These are phyloP conservation scores for Spheniscus humboldti DNA, from an alignment of 2,797 vertebrate species.

Conservation along the genomic window DNA sequence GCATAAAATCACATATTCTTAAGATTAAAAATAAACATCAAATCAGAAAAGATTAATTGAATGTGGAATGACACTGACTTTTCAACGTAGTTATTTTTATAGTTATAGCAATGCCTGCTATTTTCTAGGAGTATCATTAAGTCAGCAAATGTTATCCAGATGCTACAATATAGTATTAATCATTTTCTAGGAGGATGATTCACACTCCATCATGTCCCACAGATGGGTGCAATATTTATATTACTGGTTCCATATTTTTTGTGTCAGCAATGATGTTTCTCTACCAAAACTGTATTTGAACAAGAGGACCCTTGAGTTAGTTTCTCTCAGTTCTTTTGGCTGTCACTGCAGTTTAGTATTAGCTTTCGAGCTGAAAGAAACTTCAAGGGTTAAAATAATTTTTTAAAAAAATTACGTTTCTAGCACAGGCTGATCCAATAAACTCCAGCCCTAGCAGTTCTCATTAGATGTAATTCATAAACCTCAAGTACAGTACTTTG, in stretches of 20 bases:
- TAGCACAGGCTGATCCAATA: not conserved
- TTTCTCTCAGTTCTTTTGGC: not conserved
- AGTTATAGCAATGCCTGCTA: not conserved
- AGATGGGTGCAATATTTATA: not conserved
- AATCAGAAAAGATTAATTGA: not conserved
- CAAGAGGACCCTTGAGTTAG: not conserved
- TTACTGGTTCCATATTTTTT: not conserved
- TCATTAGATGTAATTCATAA: not conserved
- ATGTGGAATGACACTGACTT: not conserved
- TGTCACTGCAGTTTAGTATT: not conserved
- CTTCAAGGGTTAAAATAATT: not conserved
- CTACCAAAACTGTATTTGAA: not conserved
- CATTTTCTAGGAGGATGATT: not conserved
- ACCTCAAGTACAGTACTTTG: not conserved
- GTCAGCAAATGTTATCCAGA: slow-evolving; percentile 7
- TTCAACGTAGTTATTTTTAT: not conserved
- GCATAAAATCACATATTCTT: not conserved
- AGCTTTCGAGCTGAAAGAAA: not conserved
- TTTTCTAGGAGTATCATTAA: slow-evolving; percentile 11
- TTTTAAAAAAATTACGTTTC: not conserved
- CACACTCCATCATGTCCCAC: not conserved
- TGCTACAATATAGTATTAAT: slow-evolving; percentile 2
- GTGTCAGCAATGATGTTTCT: not conserved
- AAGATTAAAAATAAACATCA: slow-evolving; percentile 1
- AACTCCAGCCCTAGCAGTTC: not conserved